Percentiles rank a stretch among this genome's conserved stretches.
Conservation (phyloP, 2,888 invertebrate species). For the Rhamphomyia laevipes region DNA sequence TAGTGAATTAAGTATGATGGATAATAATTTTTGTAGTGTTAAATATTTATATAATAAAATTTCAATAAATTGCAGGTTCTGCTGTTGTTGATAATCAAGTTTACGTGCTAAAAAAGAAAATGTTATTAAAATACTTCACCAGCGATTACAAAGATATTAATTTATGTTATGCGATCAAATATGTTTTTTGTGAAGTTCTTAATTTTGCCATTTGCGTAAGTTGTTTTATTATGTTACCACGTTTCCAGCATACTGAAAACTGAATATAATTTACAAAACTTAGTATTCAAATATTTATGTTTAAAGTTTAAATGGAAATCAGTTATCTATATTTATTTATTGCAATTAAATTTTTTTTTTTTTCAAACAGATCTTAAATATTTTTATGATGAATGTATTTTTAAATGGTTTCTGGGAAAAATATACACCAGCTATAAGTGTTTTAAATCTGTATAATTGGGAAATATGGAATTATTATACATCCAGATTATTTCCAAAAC, state of each 20-base stretch:
- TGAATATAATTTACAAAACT: background rate
- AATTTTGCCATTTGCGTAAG: constrained; percentile 65
- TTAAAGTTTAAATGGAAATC: background rate
- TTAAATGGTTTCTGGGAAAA: constrained; percentile 32
- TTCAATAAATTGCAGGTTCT: constrained; percentile 16
- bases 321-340: too few species aligned
- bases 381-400: constrained; percentile 28
- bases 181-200: constrained; percentile 57
- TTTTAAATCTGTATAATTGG: constrained; percentile 28
- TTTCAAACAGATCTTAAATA: constrained; percentile 24
- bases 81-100: constrained; percentile 21
- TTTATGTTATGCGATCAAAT: constrained; percentile 48
- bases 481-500: constrained; percentile 41
- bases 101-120: constrained; percentile 11
- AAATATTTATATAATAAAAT: background rate
- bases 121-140: constrained; percentile 26
- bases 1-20: constrained; percentile 23
- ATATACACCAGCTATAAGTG: constrained; percentile 26
- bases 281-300: background rate
- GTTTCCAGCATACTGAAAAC: background rate
- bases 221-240: too few species aligned
- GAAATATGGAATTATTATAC: constrained; percentile 28
- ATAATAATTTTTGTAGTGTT: background rate
- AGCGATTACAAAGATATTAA: constrained; percentile 28
- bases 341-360: background rate